Evolutionary conservation across 2,797 vertebrate species (phyloP), one percentile per base, ranked within the genome.

Genomic region (Borostomias antarcticus): DNA sequence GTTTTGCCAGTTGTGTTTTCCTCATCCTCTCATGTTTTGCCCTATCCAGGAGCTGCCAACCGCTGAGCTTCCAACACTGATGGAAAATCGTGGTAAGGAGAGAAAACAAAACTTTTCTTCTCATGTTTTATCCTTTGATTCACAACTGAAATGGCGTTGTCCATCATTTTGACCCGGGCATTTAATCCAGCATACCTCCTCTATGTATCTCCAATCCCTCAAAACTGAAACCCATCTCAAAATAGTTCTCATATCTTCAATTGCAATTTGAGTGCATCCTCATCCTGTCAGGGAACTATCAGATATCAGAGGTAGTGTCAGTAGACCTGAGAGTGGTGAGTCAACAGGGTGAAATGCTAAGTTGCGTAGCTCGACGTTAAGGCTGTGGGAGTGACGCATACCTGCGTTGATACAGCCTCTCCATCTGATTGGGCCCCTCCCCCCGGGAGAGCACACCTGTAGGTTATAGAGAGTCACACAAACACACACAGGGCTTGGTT

Each of bases 21-120:
- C 35, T 57, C 0, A 35, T 54, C 2, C 8, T 0, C 8, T 7
- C 47, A 4, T 64, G 0, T 69, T 53, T 7, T 11, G 23, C 74
- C 68, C 73, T 6, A 78, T 86, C 73, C 76, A 89, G 85, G 70
- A 81, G 69, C 54, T 80, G 66, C 64, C 69, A 64, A 62, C 71
- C 70, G 63, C 75, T 80, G 77, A 71, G 59, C 66, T 70, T 71
- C 64, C 58, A 64, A 70, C 68, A 76, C 82, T 75, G 64, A 91
- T 91, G 89, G 89, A 91, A 84, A 86, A 85, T 37, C 73, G 70
- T 62, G 88, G 89, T 91, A 86, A 88, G 79, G 68, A 45, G 40
- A 66, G 4, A 9, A 33, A 1, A 45, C 15, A 45, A n/a, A 15
- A 45, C 40, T 15, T 17, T 40, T 40, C 0, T 15, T 11, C 17